phyloP scores from a whole-genome alignment of 1,140 invertebrate genomes.

The Meloidogyne hapla region DNA sequence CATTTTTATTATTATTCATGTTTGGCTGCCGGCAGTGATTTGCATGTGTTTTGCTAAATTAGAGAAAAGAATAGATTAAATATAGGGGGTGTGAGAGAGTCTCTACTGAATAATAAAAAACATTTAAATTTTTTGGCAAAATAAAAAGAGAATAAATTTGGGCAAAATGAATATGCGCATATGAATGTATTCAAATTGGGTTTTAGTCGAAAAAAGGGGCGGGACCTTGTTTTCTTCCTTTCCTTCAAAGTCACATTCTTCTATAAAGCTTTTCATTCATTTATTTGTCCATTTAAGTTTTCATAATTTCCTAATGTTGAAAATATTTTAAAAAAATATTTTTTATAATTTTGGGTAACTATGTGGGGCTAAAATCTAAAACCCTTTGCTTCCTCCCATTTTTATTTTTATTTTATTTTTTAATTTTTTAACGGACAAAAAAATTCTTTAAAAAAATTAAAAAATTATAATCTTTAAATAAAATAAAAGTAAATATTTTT shows the following conservation, averaged over 20 bases:
- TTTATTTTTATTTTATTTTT: background rate
- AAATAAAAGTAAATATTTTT: background rate
- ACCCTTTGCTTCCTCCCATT: too few relatives aligned
- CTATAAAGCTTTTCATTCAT: background rate
- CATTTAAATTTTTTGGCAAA: conserved; percentile 2
- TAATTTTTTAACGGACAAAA: too few relatives aligned
- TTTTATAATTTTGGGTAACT: too few relatives aligned
- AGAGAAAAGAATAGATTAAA: background rate
- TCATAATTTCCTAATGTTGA: background rate
- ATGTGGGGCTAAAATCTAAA: too few relatives aligned
- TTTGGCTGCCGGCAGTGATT: background rate
- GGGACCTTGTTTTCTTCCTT: background rate
- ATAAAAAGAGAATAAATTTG: background rate
- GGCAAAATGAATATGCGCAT: conserved; percentile 5
- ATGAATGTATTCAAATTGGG: conserved; percentile 5
- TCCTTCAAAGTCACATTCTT: background rate
- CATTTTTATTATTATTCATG: conserved; percentile 3
- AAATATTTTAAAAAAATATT: too few relatives aligned
- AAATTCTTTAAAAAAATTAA: too few relatives aligned
- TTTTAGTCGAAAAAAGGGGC: background rate
- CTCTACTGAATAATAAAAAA: conserved; percentile 5
- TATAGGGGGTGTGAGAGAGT: background rate
- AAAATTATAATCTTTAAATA: too few relatives aligned
- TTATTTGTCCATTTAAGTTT: background rate
- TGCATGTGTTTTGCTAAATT: conserved; percentile 3